Conservation (phyloP, 2,888 invertebrate species). For the Pecten maximus region DNA sequence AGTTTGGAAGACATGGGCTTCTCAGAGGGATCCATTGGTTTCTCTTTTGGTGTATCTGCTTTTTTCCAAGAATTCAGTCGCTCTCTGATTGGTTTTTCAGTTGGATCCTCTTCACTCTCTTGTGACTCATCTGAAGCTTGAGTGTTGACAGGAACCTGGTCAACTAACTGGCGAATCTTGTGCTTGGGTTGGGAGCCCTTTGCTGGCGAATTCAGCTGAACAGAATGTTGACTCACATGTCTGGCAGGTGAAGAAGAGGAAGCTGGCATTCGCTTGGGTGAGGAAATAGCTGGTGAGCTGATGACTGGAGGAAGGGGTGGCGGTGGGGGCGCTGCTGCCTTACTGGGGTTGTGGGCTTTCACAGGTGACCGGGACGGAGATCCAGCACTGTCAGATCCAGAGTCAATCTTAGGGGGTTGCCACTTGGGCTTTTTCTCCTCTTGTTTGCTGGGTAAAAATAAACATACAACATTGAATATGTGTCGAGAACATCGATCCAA, state of each 20-base stretch:
- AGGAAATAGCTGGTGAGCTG: slow-evolving; percentile 50
- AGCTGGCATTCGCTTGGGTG: slow-evolving; percentile 55
- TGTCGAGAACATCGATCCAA: too few species aligned
- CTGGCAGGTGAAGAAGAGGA: slow-evolving; percentile 41
- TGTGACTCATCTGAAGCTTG: slow-evolving; percentile 53
- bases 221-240: slow-evolving; percentile 43
- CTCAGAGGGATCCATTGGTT: slow-evolving; percentile 66
- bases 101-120: slow-evolving; percentile 64
- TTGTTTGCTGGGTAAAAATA: slow-evolving; percentile 65
- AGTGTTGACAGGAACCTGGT: slow-evolving; percentile 62
- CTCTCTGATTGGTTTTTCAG: slow-evolving; percentile 68
- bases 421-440: slow-evolving; percentile 77
- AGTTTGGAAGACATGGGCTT: slow-evolving; percentile 74
- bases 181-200: slow-evolving; percentile 57
- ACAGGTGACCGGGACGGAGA: slow-evolving; percentile 37
- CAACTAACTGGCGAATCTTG: slow-evolving; percentile 45
- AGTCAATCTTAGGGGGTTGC: slow-evolving; percentile 73
- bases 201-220: slow-evolving; percentile 55
- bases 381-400: slow-evolving; percentile 42
- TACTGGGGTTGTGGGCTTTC: slow-evolving; percentile 45
- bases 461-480: neutral
- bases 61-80: slow-evolving; percentile 68
- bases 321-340: slow-evolving; percentile 47
- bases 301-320: slow-evolving; percentile 54
- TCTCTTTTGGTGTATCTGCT: slow-evolving; percentile 59